Base-by-base conservation (phyloP, 2,113 vertebrate genomes). In the Procavia capensis region DNA sequence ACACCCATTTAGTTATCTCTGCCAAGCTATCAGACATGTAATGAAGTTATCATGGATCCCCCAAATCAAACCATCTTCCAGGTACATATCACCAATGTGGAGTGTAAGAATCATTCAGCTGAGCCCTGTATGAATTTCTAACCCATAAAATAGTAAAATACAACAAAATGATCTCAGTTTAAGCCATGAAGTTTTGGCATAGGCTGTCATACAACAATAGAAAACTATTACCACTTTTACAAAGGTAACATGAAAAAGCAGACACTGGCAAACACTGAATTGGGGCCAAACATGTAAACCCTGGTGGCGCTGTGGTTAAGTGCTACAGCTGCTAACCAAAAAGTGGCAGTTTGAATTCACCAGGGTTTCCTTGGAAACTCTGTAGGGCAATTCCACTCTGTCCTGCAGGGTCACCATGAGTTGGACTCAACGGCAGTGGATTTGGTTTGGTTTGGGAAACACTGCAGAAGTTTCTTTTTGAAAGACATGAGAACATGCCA, bases 131-230 rank as follows among this genome's bases (percentile, higher is more conserved):
- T 85, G 39, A 82, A 88, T 74, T 43, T 25, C 22, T 85, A 29
- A 85, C 22, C 54, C 31, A 59, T 25, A 90, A 87, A 85, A 50
- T 20, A 45, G 85, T 17, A 17, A 93, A 34, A 66, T 63, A 70
- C 57, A 88, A 94, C 29, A 68, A 88, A 91, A 79, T 47, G 31
- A 25, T 68, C 87, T 79, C 92, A 74, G 20, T 64, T 82, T 66
- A 94, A 91, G 27, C 6, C 45, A 70, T 10, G 72, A 50, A 20
- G 3, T 94, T 86, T 90, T 81, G 7, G 4, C 66, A 61, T 63
- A 76, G 2, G 31, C 22, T 79, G 14, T 47, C 64, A 76, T 25
- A 4, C 9, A 85, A 9, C n/a, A 93, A 74, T 6, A 43, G 4
- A 41, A 91, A 72, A 76, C 3, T 16, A 83, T 39, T 43, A 78